Evolutionary conservation across 2,113 vertebrate genomes (phyloP), one percentile per base, ranked within the genome.

Genomic region (Sialia sialis): DNA sequence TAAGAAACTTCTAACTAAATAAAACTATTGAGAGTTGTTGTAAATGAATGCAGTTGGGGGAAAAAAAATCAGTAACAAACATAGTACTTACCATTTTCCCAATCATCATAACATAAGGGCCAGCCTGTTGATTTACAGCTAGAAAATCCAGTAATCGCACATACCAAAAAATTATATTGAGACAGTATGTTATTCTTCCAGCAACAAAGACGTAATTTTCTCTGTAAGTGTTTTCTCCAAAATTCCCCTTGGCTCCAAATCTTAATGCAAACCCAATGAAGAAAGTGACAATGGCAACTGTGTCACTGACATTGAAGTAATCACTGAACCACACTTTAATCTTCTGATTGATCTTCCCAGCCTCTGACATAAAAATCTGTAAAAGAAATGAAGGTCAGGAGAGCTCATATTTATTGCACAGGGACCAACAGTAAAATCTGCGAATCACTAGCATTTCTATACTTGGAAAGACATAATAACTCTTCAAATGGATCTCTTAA

Each of bases 111-210:
- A 99, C 99, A 15, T 99, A 99, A 19, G 99, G 99, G 67, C 99
- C 99, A 92, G 99, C 99, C 96, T 99, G 99, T 93, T 99, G 99
- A 97, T 99, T 99, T 94, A 99, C 99, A 79, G 99, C 98, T 95
- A 99, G 97, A 97, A 99, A 98, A 97, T 99, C 99, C 93, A 99
- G 97, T 94, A 99, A 98, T 87, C 99, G 97, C 97, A 99, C 99
- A 95, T 99, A 99, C 99, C 99, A 99, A 98, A 99, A 99, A 97
- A 99, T 99, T 89, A 99, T 99, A 97, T 99, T 99, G 76, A 99
- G 98, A 98, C 99, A 99, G 84, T 99, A 99, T 29, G 99, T 98
- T 34, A 98, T 98, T 97, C 99, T 98, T 91, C 99, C 99, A 67
- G 98, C 97, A 70, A 98, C 62, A 32, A 98, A 98, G 93, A 98